Evolutionary conservation across 2,888 invertebrate species (phyloP).

Genomic region (Athrips mouffetella): DNA sequence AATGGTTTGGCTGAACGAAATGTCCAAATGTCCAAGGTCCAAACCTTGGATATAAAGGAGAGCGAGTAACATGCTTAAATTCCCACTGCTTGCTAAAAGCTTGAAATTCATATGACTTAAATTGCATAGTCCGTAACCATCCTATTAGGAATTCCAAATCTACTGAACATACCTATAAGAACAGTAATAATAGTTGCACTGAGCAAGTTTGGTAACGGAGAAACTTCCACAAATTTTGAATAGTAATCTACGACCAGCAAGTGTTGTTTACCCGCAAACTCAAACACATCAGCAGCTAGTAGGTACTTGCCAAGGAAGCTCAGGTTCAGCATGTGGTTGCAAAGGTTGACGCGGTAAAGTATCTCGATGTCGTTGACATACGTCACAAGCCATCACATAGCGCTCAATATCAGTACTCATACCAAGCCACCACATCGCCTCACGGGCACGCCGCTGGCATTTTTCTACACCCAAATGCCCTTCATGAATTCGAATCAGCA

Average conservation of each 20-base stretch:
- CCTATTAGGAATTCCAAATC: constrained; percentile 16
- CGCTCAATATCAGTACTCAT: constrained; percentile 22
- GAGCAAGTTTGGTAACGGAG: not conserved
- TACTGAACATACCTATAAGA: constrained; percentile 10
- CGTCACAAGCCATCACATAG: constrained; percentile 17
- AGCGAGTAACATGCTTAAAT: constrained; percentile 14
- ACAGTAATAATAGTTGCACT: not conserved
- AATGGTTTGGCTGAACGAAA: too few relatives aligned
- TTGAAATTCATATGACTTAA: constrained; percentile 12
- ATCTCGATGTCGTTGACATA: constrained; percentile 17
- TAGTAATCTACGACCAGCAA: constrained; percentile 16
- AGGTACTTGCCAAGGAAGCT: constrained; percentile 12
- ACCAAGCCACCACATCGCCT: constrained; percentile 25
- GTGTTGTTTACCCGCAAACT: constrained; percentile 11
- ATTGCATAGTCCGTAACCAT: constrained; percentile 2
- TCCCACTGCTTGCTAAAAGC: constrained; percentile 2
- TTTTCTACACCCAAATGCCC: constrained; percentile 21
- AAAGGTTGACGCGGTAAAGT: constrained; percentile 16
- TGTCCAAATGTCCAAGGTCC: too few relatives aligned
- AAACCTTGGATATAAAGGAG: constrained; percentile 9
- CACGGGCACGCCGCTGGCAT: constrained; percentile 22
- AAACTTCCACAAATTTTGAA: constrained; percentile 14
- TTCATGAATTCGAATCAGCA: constrained; percentile 17
- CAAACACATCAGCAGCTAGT: constrained; percentile 14
- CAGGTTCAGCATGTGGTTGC: constrained; percentile 7